phyloP scores from a whole-genome alignment of 2,797 vertebrate genomes.

The Acipenser ruthenus region DNA sequence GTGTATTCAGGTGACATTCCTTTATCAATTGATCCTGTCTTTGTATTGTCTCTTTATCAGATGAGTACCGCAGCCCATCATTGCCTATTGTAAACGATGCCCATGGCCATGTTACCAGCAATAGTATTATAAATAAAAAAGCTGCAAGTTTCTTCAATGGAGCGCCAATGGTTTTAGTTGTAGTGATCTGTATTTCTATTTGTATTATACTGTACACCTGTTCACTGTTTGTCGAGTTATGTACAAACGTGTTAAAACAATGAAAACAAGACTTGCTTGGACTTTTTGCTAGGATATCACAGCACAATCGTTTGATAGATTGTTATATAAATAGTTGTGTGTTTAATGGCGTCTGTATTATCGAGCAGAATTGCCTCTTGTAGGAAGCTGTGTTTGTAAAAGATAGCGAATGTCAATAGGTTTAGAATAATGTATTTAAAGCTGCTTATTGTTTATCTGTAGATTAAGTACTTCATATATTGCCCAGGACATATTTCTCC shows the following conservation, averaged over 20 bases:
- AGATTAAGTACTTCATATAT: too few relatives aligned
- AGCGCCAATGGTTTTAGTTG: too few relatives aligned
- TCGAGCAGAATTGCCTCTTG: slow-evolving; percentile 45
- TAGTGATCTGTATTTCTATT: too few relatives aligned
- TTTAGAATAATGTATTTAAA: slow-evolving; percentile 32
- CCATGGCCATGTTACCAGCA: too few relatives aligned
- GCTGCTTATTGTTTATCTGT: slow-evolving; percentile 2
- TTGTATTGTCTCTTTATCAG: slow-evolving; percentile 14
- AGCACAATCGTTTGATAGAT: slow-evolving; percentile 35
- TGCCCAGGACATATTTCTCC: too few relatives aligned
- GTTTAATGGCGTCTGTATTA: slow-evolving; percentile 46
- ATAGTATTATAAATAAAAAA: too few relatives aligned
- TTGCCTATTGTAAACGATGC: too few relatives aligned
- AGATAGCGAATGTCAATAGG: slow-evolving; percentile 45
- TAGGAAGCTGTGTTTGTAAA: slow-evolving; percentile 60
- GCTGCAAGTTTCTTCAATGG: too few relatives aligned
- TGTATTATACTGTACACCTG: too few relatives aligned
- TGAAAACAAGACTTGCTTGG: slow-evolving; percentile 2
- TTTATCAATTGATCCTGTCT: slow-evolving; percentile 33
- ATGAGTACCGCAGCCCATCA: too few relatives aligned
- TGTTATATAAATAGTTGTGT: slow-evolving; percentile 42
- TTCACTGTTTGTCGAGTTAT: too few relatives aligned
- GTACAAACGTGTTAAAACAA: background rate
- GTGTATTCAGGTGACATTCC: slow-evolving; percentile 20
- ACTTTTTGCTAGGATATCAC: slow-evolving; percentile 19